Conservation (phyloP, 2,888 invertebrate genomes). For the Balanococcus diminutus region DNA sequence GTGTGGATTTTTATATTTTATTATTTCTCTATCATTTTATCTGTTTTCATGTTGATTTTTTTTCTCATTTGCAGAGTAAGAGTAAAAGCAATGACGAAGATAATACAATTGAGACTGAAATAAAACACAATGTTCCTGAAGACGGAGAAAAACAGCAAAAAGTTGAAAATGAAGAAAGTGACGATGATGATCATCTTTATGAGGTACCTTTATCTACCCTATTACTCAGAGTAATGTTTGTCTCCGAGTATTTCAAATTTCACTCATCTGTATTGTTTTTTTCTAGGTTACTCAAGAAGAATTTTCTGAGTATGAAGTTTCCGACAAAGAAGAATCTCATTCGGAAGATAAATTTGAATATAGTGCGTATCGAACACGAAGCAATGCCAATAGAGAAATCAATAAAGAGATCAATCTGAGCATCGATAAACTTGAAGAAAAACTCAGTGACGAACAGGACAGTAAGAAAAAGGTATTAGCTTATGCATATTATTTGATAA, state of each 20-base stretch:
- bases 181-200: not conserved
- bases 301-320: not conserved
- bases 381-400: not conserved
- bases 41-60: not conserved
- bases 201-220: not conserved
- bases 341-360: not conserved
- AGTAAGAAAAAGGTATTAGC: not conserved
- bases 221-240: not conserved
- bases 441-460: not conserved
- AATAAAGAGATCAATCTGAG: not conserved
- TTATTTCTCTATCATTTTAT: not conserved
- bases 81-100: not conserved
- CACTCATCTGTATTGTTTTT: no score
- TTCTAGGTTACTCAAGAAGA: not conserved
- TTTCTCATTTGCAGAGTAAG: not conserved
- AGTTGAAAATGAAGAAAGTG: not conserved
- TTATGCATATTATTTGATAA: not conserved
- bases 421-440: not conserved
- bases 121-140: not conserved
- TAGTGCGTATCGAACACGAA: not conserved
- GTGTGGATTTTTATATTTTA: not conserved
- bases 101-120: not conserved
- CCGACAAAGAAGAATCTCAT: not conserved
- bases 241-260: not conserved
- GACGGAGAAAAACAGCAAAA: not conserved